These are phyloP conservation scores for Eciton burchellii DNA, from an alignment of 1,140 invertebrate genomes.

Conservation along the genomic window DNA sequence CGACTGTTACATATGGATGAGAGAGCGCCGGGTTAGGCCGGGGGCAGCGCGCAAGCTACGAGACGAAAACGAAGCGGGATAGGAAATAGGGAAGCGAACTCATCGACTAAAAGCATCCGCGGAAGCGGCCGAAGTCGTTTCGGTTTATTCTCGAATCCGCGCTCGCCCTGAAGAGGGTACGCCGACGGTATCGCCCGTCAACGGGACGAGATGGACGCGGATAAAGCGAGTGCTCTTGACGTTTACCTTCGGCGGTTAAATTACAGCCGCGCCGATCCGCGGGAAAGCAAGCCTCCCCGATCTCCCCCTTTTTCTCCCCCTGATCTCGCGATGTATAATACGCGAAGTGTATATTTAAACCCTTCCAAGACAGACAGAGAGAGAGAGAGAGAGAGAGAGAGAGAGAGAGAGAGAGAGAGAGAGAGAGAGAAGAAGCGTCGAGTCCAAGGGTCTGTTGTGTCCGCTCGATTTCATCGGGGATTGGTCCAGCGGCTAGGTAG, in stretches of 20 bases:
- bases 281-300: conserved; percentile 35
- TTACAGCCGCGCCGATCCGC: conserved; percentile 45
- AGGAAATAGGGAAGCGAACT: conserved; percentile 81
- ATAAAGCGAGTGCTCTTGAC: conserved; percentile 69
- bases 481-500: too few species aligned
- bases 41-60: conserved; percentile 74
- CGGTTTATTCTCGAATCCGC: conserved; percentile 79
- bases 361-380: too few species aligned
- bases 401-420: too few species aligned
- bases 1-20: conserved; percentile 86
- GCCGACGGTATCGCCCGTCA: conserved; percentile 49
- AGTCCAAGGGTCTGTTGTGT: too few species aligned
- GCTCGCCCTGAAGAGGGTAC: conserved; percentile 17
- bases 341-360: too few species aligned
- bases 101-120: conserved; percentile 86
- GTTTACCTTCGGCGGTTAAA: conserved; percentile 74
- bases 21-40: conserved; percentile 76
- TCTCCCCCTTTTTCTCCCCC: conserved; percentile 46
- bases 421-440: too few species aligned
- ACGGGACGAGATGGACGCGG: conserved; percentile 59
- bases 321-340: too few species aligned
- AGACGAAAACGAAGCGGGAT: conserved; percentile 81
- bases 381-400: too few species aligned
- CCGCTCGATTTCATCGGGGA: too few species aligned
- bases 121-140: conserved; percentile 80